These are phyloP conservation scores for Ectemnius cavifrons DNA, from an alignment of 2,888 invertebrate species.

Conservation along the genomic window DNA sequence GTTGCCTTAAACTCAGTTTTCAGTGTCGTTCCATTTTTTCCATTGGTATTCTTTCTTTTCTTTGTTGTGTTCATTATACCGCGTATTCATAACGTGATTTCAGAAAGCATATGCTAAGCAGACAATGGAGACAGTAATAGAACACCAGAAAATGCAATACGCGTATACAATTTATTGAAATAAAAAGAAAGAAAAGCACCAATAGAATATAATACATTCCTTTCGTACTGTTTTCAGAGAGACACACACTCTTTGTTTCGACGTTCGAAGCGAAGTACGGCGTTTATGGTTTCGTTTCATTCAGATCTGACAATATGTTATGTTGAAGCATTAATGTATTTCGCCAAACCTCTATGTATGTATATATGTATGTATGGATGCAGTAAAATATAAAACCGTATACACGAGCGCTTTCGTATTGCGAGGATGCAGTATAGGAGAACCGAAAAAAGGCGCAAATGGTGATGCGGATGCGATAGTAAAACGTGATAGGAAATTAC, in stretches of 20 bases:
- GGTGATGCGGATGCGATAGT: constrained; percentile 49
- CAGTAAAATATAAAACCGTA: constrained; percentile 11
- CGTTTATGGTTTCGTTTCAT: constrained; percentile 13
- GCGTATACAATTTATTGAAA: neutral
- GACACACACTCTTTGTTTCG: neutral
- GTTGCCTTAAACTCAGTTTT: neutral
- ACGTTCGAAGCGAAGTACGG: neutral
- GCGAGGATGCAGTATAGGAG: constrained; percentile 48
- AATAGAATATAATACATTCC: constrained; percentile 33
- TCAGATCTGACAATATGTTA: constrained; percentile 6
- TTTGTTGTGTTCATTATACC: neutral
- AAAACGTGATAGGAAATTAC: constrained; percentile 41
- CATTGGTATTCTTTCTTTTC: neutral
- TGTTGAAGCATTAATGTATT: constrained; percentile 21
- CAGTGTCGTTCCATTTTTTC: neutral
- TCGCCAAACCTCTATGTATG: constrained; percentile 20
- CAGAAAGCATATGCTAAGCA: too few relatives aligned
- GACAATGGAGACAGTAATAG: too few relatives aligned
- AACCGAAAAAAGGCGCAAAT: constrained; percentile 54
- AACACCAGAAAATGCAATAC: too few relatives aligned
- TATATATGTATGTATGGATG: constrained; percentile 24
- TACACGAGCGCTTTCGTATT: constrained; percentile 15
- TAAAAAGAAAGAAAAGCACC: constrained; percentile 4
- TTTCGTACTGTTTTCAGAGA: constrained; percentile 6
- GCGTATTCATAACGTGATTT: neutral